phyloP scores from a whole-genome alignment of 1,140 invertebrate species.

The Pogonomyrmex californicus region DNA sequence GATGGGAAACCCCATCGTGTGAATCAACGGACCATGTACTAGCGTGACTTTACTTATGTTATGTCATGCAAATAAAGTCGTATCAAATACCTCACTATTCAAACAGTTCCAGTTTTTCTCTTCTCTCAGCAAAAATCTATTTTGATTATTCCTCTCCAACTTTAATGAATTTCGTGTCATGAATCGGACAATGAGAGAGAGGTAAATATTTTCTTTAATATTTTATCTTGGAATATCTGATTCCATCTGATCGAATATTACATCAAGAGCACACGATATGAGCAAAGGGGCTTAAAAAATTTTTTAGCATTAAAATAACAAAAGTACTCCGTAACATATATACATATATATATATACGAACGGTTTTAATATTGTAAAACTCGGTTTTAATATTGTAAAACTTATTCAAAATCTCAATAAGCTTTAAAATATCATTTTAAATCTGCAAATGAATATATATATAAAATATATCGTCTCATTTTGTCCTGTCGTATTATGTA shows the following conservation, averaged over 20 bases:
- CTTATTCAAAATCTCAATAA: constrained; percentile 28
- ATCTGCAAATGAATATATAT: constrained; percentile 18
- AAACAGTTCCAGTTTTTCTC: neutral
- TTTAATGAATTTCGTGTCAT: constrained; percentile 1
- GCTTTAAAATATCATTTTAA: constrained; percentile 6
- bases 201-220: neutral
- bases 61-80: constrained; percentile 39
- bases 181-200: neutral
- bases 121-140: neutral
- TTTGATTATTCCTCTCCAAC: neutral
- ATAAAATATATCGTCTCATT: constrained; percentile 17
- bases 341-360: neutral
- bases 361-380: constrained; percentile 11
- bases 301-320: constrained; percentile 26
- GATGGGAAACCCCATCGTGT: constrained; percentile 34
- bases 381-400: too few species aligned
- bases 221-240: neutral
- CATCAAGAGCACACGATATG: neutral
- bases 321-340: neutral
- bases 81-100: constrained; percentile 6
- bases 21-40: constrained; percentile 47
- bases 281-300: neutral
- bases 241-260: neutral
- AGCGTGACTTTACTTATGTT: constrained; percentile 39
- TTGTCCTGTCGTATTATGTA: neutral